Evolutionary conservation across 1,140 invertebrate species (phyloP).

Genomic region (Drosophila rhopaloa): DNA sequence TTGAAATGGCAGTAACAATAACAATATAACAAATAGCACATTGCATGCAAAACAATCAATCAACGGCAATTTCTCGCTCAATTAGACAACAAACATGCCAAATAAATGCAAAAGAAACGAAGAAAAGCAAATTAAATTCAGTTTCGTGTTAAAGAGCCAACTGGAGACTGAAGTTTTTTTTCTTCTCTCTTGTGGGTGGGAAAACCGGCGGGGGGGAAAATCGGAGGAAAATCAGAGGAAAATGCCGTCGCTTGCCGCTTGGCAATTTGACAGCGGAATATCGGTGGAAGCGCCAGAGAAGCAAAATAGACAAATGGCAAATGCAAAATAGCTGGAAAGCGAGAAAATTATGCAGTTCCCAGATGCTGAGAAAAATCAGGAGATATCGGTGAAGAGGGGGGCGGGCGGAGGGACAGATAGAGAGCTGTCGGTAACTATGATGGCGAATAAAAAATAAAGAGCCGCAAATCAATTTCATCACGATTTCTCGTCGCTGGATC

Average conservation of each 20-base stretch:
- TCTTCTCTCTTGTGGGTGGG: neutral
- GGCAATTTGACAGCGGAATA: constrained; percentile 75
- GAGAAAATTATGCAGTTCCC: constrained; percentile 70
- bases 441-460: constrained; percentile 67
- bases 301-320: constrained; percentile 49
- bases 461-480: constrained; percentile 81
- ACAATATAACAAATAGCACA: constrained; percentile 59
- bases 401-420: neutral
- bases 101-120: constrained; percentile 54
- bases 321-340: constrained; percentile 82
- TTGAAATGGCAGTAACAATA: constrained; percentile 27
- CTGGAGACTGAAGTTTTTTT: constrained; percentile 33
- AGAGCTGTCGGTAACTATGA: constrained; percentile 65
- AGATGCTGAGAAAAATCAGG: constrained; percentile 1
- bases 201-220: neutral
- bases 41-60: constrained; percentile 84
- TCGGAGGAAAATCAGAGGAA: constrained; percentile 28
- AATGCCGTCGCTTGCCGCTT: constrained; percentile 49
- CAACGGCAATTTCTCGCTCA: constrained; percentile 83
- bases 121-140: constrained; percentile 77
- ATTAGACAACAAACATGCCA: constrained; percentile 82
- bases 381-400: neutral
- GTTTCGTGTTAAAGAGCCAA: constrained; percentile 79
- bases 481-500: constrained; percentile 73
- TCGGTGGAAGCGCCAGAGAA: constrained; percentile 53